Evolutionary conservation across 2,888 invertebrate species (phyloP).

Genomic region (Pemphredon lugubris): DNA sequence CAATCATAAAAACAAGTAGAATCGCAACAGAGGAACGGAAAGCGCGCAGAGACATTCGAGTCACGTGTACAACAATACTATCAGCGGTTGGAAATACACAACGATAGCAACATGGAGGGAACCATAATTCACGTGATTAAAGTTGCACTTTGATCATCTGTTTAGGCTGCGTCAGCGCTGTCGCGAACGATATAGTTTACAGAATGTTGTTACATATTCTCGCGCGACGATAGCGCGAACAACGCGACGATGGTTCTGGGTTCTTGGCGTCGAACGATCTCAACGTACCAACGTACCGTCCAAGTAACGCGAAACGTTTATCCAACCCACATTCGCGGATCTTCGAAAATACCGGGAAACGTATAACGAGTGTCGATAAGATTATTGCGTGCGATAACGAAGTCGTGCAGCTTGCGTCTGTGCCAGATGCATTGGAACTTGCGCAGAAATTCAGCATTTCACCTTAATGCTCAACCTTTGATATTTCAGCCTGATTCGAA

Average conservation of each 20-base stretch:
- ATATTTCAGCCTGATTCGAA: constrained; percentile 27
- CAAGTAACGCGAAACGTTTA: neutral
- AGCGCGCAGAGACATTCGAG: constrained; percentile 3
- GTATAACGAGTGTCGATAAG: too few relatives aligned
- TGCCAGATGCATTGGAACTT: neutral
- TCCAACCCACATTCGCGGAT: neutral
- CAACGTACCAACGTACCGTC: too few relatives aligned
- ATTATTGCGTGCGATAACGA: too few relatives aligned
- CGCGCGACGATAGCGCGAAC: constrained; percentile 4
- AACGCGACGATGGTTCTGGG: neutral
- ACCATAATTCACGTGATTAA: constrained; percentile 55
- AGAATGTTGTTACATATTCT: constrained; percentile 19
- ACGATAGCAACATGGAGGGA: constrained; percentile 19
- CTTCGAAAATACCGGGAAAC: neutral
- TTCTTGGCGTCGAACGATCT: constrained; percentile 14
- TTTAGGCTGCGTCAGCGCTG: constrained; percentile 42
- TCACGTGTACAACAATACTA: constrained; percentile 16
- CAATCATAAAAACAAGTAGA: too few relatives aligned
- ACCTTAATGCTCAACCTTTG: constrained; percentile 18
- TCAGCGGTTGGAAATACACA: constrained; percentile 31
- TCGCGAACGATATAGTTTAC: constrained; percentile 34
- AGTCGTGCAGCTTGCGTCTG: neutral
- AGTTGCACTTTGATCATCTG: constrained; percentile 64
- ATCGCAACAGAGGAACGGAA: neutral
- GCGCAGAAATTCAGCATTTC: constrained; percentile 4